A percentile compares a stretch with the other conserved stretches of the same genome.
Evolutionary conservation across 2,888 invertebrate species (phyloP).

Genomic region (Chrysomela aeneicollis): DNA sequence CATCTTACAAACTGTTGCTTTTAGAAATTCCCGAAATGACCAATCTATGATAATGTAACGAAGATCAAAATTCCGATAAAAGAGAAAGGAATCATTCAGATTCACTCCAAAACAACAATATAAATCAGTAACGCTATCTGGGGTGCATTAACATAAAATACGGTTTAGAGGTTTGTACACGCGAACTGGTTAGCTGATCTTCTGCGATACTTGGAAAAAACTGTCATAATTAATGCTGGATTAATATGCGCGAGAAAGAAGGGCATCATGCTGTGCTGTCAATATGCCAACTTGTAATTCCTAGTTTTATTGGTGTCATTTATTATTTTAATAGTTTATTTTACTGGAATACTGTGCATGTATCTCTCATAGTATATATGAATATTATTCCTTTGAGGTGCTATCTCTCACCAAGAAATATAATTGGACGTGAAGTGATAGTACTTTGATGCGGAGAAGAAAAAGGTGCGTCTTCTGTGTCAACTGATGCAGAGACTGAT

Average conservation of each 20-base stretch:
- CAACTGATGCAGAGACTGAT: no score
- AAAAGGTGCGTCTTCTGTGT: not conserved
- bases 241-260: conserved; percentile 57
- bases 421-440: not conserved
- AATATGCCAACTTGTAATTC: conserved; percentile 56
- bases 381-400: conserved; percentile 37
- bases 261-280: conserved; percentile 55
- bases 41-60: conserved; percentile 16
- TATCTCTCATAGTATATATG: conserved; percentile 45
- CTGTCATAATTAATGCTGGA: conserved; percentile 56
- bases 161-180: conserved; percentile 37
- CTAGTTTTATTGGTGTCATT: conserved; percentile 58
- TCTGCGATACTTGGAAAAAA: conserved; percentile 45
- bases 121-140: conserved; percentile 48
- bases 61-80: conserved; percentile 27
- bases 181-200: conserved; percentile 44
- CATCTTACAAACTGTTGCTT: not conserved
- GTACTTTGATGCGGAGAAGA: not conserved
- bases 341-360: conserved; percentile 54
- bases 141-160: conserved; percentile 49
- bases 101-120: conserved; percentile 30
- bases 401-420: conserved; percentile 20
- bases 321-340: conserved; percentile 59
- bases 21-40: not conserved
- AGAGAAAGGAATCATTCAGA: conserved; percentile 28